phyloP scores from a whole-genome alignment of 2,113 vertebrate genomes.

The Malurus cyaneus region DNA sequence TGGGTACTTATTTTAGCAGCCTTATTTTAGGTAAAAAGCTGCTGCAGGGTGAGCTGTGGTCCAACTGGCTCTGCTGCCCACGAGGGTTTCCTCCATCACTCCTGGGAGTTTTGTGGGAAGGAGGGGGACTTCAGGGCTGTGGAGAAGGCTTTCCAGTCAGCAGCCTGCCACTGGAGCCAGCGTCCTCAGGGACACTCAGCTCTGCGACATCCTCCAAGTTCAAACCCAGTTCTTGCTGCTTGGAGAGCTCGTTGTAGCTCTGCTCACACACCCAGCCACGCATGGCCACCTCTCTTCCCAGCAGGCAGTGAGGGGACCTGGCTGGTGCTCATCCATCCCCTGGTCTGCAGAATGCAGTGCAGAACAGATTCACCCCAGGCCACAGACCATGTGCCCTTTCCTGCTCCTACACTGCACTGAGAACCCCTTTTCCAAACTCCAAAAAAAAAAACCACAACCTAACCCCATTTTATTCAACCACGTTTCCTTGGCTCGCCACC shows the following conservation, averaged over 20 bases:
- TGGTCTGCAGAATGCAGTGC: neutral
- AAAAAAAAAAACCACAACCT: neutral
- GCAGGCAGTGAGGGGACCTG: neutral
- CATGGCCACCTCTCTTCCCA: neutral
- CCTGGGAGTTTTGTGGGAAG: neutral
- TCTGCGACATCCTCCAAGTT: neutral
- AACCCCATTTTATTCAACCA: neutral
- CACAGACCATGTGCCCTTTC: accelerated
- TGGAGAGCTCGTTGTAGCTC: neutral
- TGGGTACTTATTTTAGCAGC: neutral
- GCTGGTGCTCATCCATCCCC: neutral
- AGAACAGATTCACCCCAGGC: accelerated
- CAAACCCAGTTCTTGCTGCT: neutral
- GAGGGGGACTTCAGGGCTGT: neutral
- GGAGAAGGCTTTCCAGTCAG: neutral
- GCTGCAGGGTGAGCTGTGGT: neutral
- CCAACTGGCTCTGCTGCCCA: neutral
- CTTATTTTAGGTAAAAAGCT: slow-evolving; percentile 16
- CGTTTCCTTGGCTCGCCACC: neutral
- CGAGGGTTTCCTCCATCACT: accelerated
- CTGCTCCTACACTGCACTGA: neutral
- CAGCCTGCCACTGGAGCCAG: neutral
- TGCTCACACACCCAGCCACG: neutral
- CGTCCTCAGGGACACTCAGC: neutral
- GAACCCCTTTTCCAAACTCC: neutral